Conservation (phyloP, 2,888 invertebrate genomes). For the Volucella zonaria region DNA sequence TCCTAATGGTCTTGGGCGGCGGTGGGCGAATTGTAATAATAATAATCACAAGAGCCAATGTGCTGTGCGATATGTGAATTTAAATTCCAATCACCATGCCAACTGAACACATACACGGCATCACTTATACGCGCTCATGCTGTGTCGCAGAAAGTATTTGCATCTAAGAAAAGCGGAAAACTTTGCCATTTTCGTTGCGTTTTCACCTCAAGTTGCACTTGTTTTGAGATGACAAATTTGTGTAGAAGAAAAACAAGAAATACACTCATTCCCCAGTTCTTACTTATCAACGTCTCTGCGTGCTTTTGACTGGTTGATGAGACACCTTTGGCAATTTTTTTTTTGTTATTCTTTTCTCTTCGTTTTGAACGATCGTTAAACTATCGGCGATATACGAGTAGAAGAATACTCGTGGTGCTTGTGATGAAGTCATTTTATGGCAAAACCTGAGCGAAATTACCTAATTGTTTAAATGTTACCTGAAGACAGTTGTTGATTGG, state of each 20-base stretch:
- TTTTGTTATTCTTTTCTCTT: background rate
- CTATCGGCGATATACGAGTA: background rate
- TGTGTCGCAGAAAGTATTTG: background rate
- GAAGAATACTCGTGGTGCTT: background rate
- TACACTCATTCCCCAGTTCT: slow-evolving; percentile 9
- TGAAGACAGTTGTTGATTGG: background rate
- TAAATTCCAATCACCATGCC: slow-evolving; percentile 48
- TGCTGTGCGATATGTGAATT: slow-evolving; percentile 57
- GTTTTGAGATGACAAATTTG: slow-evolving; percentile 10
- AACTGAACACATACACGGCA: slow-evolving; percentile 43
- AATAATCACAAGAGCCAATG: slow-evolving; percentile 54
- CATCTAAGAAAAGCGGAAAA: slow-evolving; percentile 22
- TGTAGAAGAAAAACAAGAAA: slow-evolving; percentile 9
- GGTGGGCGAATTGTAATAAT: slow-evolving; percentile 50
- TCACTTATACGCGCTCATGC: slow-evolving; percentile 24
- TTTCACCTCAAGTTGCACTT: background rate
- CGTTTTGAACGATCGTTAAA: slow-evolving; percentile 6
- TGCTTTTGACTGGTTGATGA: slow-evolving; percentile 24
- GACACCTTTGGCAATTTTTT: slow-evolving; percentile 35
- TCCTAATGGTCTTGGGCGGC: slow-evolving; percentile 56
- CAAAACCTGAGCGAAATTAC: slow-evolving; percentile 29
- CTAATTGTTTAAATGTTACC: slow-evolving; percentile 11
- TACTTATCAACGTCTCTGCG: slow-evolving; percentile 21
- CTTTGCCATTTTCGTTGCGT: slow-evolving; percentile 18
- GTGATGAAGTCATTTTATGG: slow-evolving; percentile 60